A percentile compares a stretch with the other conserved stretches of the same genome.
These are phyloP conservation scores for Eclectus roratus DNA, from an alignment of 2,113 vertebrate genomes.

Conservation along the genomic window DNA sequence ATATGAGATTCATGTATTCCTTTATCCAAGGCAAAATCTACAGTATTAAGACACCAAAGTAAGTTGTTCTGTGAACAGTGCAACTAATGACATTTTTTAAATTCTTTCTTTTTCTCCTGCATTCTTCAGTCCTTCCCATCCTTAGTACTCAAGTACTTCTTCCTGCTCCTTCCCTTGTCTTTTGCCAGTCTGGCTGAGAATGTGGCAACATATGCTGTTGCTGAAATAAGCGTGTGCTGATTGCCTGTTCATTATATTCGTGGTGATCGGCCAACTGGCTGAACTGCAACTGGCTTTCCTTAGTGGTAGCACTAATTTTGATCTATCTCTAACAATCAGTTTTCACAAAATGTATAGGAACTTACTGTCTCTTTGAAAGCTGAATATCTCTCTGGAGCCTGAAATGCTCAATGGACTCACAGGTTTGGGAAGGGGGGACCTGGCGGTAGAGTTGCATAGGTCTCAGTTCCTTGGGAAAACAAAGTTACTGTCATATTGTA, in stretches of 20 bases:
- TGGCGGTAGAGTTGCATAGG: neutral
- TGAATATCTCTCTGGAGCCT: neutral
- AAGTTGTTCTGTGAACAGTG: neutral
- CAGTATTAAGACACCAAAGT: neutral
- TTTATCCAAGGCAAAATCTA: neutral
- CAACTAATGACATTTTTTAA: neutral
- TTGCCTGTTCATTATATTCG: slow-evolving; percentile 29
- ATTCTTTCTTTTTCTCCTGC: neutral
- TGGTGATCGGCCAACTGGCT: slow-evolving; percentile 40
- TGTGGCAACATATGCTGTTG: slow-evolving; percentile 34
- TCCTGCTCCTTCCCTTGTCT: slow-evolving; percentile 23
- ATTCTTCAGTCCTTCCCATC: neutral
- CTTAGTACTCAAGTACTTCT: neutral
- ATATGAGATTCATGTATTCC: neutral
- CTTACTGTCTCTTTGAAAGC: neutral
- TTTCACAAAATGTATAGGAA: neutral
- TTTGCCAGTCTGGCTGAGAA: slow-evolving; percentile 61
- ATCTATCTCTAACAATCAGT: neutral
- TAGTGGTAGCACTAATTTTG: neutral
- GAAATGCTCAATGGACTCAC: neutral
- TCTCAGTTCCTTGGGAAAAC: neutral
- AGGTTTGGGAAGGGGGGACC: neutral
- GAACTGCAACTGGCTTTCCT: slow-evolving; percentile 29
- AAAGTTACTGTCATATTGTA: neutral
- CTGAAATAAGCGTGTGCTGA: slow-evolving; percentile 18